Conservation (phyloP, 2,797 vertebrate genomes). For the Chromobotia macracanthus region DNA sequence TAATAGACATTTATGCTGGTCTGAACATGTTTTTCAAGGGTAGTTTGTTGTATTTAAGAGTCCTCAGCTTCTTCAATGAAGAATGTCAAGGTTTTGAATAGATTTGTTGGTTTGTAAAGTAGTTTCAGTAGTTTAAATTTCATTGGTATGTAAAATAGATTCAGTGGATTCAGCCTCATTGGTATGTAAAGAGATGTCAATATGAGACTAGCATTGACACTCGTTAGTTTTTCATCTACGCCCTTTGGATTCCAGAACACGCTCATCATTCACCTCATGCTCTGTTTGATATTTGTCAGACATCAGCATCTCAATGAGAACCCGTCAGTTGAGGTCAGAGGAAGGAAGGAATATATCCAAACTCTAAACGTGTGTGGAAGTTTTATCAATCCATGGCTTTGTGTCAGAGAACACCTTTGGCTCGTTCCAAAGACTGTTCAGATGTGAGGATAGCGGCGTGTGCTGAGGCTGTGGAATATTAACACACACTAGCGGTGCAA, state of each 20-base stretch:
- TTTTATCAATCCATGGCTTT: conserved; percentile 45
- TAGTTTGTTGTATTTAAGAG: not conserved
- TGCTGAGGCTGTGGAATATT: conserved; percentile 48
- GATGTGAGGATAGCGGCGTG: conserved; percentile 34
- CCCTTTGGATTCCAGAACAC: conserved; percentile 56
- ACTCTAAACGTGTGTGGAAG: conserved; percentile 53
- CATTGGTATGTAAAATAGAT: too few relatives aligned
- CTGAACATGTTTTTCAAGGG: too few relatives aligned
- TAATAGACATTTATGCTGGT: too few relatives aligned
- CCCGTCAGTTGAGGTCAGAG: conserved; percentile 57
- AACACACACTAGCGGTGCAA: conserved; percentile 61
- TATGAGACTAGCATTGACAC: conserved; percentile 29
- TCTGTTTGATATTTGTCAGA: conserved; percentile 62
- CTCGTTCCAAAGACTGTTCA: conserved; percentile 29
- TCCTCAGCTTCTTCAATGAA: not conserved
- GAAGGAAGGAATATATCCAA: conserved; percentile 56
- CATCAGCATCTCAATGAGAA: conserved; percentile 63
- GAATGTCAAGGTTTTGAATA: not conserved
- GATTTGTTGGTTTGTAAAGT: too few relatives aligned
- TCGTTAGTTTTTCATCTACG: conserved; percentile 37
- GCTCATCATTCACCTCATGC: conserved; percentile 58
- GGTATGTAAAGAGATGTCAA: conserved; percentile 45
- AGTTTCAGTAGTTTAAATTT: too few relatives aligned
- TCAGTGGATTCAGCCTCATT: conserved; percentile 48
- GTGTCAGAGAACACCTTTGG: conserved; percentile 32